A percentile compares a stretch with the other conserved stretches of the same genome.
Conservation (phyloP, 2,888 invertebrate genomes). For the Acanthopleura granulata region DNA sequence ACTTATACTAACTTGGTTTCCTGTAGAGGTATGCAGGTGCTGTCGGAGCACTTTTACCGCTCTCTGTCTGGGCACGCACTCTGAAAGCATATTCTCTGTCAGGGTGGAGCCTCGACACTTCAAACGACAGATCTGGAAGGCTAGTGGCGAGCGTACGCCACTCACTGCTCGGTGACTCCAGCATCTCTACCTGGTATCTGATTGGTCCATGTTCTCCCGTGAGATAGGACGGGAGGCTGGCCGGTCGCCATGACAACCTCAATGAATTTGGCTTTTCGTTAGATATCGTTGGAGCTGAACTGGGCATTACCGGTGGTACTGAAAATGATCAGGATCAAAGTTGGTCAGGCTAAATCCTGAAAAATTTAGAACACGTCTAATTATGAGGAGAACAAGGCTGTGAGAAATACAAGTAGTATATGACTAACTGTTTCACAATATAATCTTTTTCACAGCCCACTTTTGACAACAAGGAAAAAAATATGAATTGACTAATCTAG, state of each 20-base stretch:
- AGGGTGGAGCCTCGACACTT: constrained; percentile 22
- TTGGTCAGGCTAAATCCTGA: background rate
- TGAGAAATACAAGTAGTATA: no score
- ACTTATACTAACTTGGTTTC: constrained; percentile 17
- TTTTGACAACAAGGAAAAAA: no score
- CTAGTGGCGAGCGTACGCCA: constrained; percentile 41
- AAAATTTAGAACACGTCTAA: background rate
- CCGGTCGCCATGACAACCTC: constrained; percentile 56
- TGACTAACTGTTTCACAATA: no score
- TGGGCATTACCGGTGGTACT: constrained; percentile 58
- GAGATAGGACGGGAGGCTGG: constrained; percentile 71
- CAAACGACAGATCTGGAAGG: constrained; percentile 21
- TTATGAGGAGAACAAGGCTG: no score
- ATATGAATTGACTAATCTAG: no score
- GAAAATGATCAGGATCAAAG: constrained; percentile 12
- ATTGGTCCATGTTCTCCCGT: constrained; percentile 53
- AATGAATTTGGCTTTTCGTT: constrained; percentile 52
- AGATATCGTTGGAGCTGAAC: constrained; percentile 51
- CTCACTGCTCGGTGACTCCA: constrained; percentile 75
- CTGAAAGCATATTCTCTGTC: constrained; percentile 91
- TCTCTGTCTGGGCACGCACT: constrained; percentile 69
- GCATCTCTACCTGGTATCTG: constrained; percentile 60
- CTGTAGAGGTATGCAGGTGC: constrained; percentile 22
- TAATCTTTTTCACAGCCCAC: no score
- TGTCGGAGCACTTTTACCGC: constrained; percentile 24